These are phyloP conservation scores for Sapayoa aenigma DNA, from an alignment of 2,113 vertebrate genomes.

Conservation along the genomic window DNA sequence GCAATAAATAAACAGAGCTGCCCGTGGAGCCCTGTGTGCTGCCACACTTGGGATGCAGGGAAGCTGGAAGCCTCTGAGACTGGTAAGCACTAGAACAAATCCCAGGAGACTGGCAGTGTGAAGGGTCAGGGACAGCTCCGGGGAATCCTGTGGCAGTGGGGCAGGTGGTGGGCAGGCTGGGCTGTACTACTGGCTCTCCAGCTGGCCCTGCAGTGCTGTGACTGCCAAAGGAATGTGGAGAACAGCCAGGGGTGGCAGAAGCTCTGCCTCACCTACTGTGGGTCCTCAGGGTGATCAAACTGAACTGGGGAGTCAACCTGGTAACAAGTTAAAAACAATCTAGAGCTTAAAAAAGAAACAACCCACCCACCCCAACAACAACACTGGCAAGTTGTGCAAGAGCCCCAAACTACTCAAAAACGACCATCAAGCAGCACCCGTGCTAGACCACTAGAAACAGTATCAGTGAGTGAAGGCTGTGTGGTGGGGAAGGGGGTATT, in stretches of 20 bases:
- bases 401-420: slow-evolving; percentile 40
- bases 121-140: background rate
- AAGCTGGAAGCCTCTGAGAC: background rate
- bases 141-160: background rate
- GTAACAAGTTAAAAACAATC: slow-evolving; percentile 1
- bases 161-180: background rate
- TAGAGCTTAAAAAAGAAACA: background rate
- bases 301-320: background rate
- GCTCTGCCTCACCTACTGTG: background rate
- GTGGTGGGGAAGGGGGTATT: background rate
- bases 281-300: background rate
- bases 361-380: background rate
- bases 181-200: background rate
- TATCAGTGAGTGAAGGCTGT: background rate
- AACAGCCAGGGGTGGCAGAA: background rate
- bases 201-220: background rate
- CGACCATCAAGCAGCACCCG: slow-evolving; percentile 28
- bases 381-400: slow-evolving; percentile 41
- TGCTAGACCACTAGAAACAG: slow-evolving; percentile 8
- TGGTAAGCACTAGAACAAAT: background rate
- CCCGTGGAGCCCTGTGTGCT: background rate
- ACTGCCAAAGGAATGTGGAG: slow-evolving; percentile 8
- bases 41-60: background rate
- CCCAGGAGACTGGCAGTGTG: background rate
- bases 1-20: background rate